Percentiles rank a stretch among this genome's conserved stretches.
Conservation (phyloP, 2,797 vertebrate species). For the Monodelphis domestica region DNA sequence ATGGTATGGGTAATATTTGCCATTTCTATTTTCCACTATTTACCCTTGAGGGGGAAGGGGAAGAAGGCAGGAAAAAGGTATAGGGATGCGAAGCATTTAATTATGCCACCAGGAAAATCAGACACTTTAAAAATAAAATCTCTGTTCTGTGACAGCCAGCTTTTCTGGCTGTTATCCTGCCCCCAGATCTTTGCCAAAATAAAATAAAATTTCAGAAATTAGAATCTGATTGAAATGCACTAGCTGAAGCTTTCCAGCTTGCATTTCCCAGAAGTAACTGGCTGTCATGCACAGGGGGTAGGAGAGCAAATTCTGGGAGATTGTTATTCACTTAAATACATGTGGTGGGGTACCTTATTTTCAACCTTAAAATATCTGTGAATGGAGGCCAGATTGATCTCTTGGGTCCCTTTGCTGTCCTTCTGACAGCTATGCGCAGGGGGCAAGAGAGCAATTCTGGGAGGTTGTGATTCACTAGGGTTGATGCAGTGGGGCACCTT, state of each 20-base stretch:
- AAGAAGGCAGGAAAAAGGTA: conserved; percentile 37
- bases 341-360: conserved; percentile 60
- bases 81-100: conserved; percentile 28
- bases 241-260: conserved; percentile 44
- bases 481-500: conserved; percentile 13
- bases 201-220: conserved; percentile 51
- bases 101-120: conserved; percentile 18
- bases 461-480: too few relatives aligned
- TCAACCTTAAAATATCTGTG: conserved; percentile 51
- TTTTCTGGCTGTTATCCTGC: conserved; percentile 52
- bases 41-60: conserved; percentile 41
- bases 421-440: neutral
- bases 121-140: conserved; percentile 16
- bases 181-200: conserved; percentile 59
- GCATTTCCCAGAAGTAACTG: conserved; percentile 27
- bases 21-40: conserved; percentile 16
- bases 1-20: conserved; percentile 34
- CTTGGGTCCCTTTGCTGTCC: conserved; percentile 67
- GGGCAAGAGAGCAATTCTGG: too few relatives aligned
- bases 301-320: conserved; percentile 43
- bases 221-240: conserved; percentile 44
- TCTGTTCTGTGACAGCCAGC: neutral
- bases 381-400: conserved; percentile 26
- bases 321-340: conserved; percentile 64
- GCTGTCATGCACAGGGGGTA: neutral